Evolutionary conservation across 2,797 vertebrate species (phyloP).

Genomic region (Poecilia gillii): DNA sequence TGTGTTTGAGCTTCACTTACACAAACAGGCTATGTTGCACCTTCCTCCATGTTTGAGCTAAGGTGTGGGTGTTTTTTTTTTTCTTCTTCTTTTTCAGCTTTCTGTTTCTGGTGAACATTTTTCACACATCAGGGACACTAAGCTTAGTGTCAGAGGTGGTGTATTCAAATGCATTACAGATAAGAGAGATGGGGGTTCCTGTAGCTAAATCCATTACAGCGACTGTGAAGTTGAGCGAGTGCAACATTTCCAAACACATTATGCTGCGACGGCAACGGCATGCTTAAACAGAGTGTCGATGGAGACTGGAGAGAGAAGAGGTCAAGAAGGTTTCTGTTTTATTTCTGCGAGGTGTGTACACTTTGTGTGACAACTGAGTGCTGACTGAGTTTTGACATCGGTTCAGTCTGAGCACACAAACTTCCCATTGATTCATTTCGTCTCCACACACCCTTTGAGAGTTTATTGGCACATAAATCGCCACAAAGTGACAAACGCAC

Average conservation of each 20-base stretch:
- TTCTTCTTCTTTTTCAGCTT: background rate
- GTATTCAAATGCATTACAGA: slow-evolving; percentile 75
- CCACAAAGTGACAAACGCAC: slow-evolving; percentile 11
- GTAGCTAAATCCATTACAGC: slow-evolving; percentile 77
- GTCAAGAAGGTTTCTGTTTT: slow-evolving; percentile 80
- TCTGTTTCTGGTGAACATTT: background rate
- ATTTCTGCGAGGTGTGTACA: slow-evolving; percentile 70
- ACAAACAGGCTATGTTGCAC: background rate
- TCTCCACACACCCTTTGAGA: slow-evolving; percentile 40
- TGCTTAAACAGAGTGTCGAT: slow-evolving; percentile 77
- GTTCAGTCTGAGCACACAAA: slow-evolving; percentile 76
- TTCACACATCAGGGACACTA: background rate
- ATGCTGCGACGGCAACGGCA: slow-evolving; percentile 67
- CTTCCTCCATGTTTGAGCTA: slow-evolving; percentile 3
- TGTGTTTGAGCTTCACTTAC: background rate
- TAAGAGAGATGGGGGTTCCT: slow-evolving; percentile 59
- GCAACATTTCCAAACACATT: slow-evolving; percentile 84
- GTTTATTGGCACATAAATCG: slow-evolving; percentile 25
- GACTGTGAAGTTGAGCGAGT: slow-evolving; percentile 65
- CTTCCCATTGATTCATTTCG: slow-evolving; percentile 52
- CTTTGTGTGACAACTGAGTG: slow-evolving; percentile 61
- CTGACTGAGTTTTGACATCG: slow-evolving; percentile 79
- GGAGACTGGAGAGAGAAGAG: slow-evolving; percentile 63
- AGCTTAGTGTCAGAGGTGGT: slow-evolving; percentile 55
- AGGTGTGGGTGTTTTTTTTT: background rate